These are phyloP conservation scores for Dascyllus trimaculatus DNA, from an alignment of 2,113 vertebrate species.

Conservation along the genomic window DNA sequence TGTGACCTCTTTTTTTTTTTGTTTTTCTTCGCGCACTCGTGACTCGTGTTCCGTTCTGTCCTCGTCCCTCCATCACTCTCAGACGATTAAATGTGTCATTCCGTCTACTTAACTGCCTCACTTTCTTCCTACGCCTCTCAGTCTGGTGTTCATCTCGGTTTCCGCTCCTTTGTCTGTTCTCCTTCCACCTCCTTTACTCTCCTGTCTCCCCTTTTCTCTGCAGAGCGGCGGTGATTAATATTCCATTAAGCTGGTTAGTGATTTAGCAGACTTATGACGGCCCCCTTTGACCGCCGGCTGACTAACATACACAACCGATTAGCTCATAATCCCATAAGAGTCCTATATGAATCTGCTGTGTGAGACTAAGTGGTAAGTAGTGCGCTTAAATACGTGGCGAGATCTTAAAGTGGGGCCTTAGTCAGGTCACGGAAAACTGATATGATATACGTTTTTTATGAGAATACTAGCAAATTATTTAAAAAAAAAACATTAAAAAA, in stretches of 20 bases:
- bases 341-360: conserved; percentile 33
- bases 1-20: conserved; percentile 22
- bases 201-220: neutral
- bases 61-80: conserved; percentile 25
- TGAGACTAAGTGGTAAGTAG: conserved; percentile 9
- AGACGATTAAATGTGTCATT: conserved; percentile 15
- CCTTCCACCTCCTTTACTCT: neutral
- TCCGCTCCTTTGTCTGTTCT: conserved; percentile 14
- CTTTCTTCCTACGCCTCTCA: conserved; percentile 13
- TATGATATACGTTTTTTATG: no score
- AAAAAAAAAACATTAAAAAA: no score
- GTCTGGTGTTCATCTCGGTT: conserved; percentile 7
- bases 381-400: neutral
- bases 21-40: conserved; percentile 9
- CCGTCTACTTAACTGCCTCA: conserved; percentile 13
- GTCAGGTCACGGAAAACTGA: no score
- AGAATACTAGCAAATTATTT: no score
- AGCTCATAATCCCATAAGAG: conserved; percentile 48
- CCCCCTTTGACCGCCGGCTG: conserved; percentile 38
- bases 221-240: conserved; percentile 43
- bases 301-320: conserved; percentile 46
- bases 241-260: conserved; percentile 51
- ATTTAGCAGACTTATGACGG: conserved; percentile 60
- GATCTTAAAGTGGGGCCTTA: no score
- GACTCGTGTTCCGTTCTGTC: neutral